These are phyloP conservation scores for Eptesicus fuscus DNA, from an alignment of 2,113 vertebrate species.

Conservation along the genomic window DNA sequence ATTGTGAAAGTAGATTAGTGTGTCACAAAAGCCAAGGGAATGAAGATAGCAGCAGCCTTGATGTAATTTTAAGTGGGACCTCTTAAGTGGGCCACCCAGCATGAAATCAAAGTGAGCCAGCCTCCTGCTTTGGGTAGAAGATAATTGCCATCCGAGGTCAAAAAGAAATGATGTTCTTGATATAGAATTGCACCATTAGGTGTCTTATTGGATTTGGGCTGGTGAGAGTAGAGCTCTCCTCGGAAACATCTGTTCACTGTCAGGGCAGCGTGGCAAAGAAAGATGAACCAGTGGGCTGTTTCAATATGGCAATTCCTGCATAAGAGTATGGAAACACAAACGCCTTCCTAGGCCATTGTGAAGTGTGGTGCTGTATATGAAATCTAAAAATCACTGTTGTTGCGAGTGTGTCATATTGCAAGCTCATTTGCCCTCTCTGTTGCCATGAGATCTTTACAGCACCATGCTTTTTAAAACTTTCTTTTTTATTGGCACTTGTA, in stretches of 20 bases:
- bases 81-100: constrained; percentile 55
- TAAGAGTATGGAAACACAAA: not conserved
- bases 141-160: constrained; percentile 57
- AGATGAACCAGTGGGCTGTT: constrained; percentile 40
- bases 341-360: not conserved
- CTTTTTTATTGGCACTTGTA: not conserved
- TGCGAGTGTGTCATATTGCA: not conserved
- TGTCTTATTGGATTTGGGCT: constrained; percentile 57
- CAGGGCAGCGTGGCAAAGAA: constrained; percentile 6
- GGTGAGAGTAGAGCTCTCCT: constrained; percentile 39
- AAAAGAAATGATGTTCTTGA: constrained; percentile 50
- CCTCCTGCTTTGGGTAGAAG: constrained; percentile 42
- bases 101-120: constrained; percentile 52
- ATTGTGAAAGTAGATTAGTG: not conserved
- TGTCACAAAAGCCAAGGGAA: constrained; percentile 44
- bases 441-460: not conserved
- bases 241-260: constrained; percentile 52
- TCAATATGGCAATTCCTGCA: constrained; percentile 10
- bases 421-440: not conserved
- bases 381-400: constrained; percentile 15
- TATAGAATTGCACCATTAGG: constrained; percentile 58
- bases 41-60: constrained; percentile 32
- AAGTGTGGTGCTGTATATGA: not conserved
- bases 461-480: not conserved
- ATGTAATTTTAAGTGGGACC: constrained; percentile 46